Evolutionary conservation across 2,888 invertebrate species (phyloP).

Genomic region (Ophion obscuratus): DNA sequence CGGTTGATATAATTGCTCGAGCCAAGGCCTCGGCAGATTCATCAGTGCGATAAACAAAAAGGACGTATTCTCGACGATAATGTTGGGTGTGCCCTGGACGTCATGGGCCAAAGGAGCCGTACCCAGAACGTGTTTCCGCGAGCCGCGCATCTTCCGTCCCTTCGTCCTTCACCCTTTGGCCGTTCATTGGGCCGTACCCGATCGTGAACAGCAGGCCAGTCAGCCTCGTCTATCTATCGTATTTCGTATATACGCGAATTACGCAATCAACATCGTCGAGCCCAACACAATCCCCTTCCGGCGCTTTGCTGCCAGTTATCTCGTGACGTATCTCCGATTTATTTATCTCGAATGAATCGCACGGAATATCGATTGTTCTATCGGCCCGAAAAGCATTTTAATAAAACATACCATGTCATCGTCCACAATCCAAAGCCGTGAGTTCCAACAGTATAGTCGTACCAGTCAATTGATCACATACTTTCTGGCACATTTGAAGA

Average conservation of each 20-base stretch:
- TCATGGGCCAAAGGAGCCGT: slow-evolving; percentile 82
- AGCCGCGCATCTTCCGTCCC: slow-evolving; percentile 75
- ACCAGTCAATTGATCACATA: too few relatives aligned
- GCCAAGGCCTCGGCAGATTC: slow-evolving; percentile 13
- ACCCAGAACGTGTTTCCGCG: slow-evolving; percentile 80
- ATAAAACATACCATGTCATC: not conserved
- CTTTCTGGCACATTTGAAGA: not conserved
- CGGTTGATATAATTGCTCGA: slow-evolving; percentile 36
- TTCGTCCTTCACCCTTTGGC: slow-evolving; percentile 72
- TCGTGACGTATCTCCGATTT: slow-evolving; percentile 59
- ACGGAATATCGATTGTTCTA: slow-evolving; percentile 37
- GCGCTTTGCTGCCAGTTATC: slow-evolving; percentile 60
- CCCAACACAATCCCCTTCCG: slow-evolving; percentile 63
- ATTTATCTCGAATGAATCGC: slow-evolving; percentile 58
- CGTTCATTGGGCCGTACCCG: slow-evolving; percentile 61
- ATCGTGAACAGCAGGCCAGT: slow-evolving; percentile 50
- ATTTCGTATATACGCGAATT: slow-evolving; percentile 54
- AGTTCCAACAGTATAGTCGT: too few relatives aligned
- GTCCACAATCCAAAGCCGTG: not conserved
- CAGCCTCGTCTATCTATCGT: slow-evolving; percentile 56
- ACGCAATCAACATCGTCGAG: slow-evolving; percentile 69
- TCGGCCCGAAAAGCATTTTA: not conserved
- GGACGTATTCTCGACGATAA: slow-evolving; percentile 62
- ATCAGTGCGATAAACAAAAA: slow-evolving; percentile 11
- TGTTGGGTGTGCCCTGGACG: slow-evolving; percentile 79